A percentile compares a stretch with the other conserved stretches of the same genome.
phyloP scores from a whole-genome alignment of 2,797 vertebrate species.

The Enteromius argenteus region DNA sequence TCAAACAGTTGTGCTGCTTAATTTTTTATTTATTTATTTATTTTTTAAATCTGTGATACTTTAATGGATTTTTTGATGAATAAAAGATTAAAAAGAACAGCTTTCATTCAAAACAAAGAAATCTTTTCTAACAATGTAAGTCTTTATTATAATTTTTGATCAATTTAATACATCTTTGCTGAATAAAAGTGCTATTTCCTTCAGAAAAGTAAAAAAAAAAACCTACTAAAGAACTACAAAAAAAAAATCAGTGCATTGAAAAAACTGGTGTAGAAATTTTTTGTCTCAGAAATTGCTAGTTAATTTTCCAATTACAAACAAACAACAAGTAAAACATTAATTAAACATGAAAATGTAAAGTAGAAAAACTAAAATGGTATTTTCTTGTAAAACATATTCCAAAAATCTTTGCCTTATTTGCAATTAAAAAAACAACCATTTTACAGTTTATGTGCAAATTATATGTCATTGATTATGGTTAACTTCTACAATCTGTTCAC shows the following conservation, averaged over 20 bases:
- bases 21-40: not conserved
- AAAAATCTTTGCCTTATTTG: not conserved
- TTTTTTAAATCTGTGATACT: not conserved
- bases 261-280: not conserved
- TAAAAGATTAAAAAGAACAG: not conserved
- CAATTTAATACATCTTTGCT: not conserved
- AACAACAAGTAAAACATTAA: not conserved
- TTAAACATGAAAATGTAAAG: not conserved
- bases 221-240: not conserved
- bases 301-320: not conserved
- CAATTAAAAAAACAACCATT: not conserved
- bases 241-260: not conserved
- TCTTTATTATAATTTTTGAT: not conserved
- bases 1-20: too few relatives aligned
- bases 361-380: not conserved
- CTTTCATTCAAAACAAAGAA: not conserved
- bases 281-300: not conserved
- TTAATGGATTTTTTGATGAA: not conserved
- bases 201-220: not conserved
- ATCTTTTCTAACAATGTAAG: not conserved
- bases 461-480: not conserved
- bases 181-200: not conserved
- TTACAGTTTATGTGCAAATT: not conserved
- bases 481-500: not conserved
- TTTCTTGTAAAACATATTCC: not conserved